Evolutionary conservation across 2,113 vertebrate genomes (phyloP), one percentile per base, ranked within the genome.

Genomic region (Bagarius yarrelli): DNA sequence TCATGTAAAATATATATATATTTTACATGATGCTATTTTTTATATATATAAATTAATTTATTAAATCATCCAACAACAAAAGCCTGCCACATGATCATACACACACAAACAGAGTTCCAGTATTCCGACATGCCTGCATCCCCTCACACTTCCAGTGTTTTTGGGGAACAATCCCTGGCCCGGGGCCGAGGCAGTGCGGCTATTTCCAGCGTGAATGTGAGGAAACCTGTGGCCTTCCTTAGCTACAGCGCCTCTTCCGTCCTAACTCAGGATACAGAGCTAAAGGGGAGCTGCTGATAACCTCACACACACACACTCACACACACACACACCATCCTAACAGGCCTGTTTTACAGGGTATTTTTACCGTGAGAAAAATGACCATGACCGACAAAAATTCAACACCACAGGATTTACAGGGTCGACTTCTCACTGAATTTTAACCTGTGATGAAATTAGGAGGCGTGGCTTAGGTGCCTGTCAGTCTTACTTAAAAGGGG

Each of bases 171-270:
- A 94, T 94, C 85, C 88, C 92, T 90, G 92, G 93, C 92, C 94
- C 93, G 85, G 80, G 81, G 93, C 93, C 94, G 90, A 92, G 93
- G 94, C 93, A 93, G 91, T 84, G 88, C 87, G 86, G 92, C 94
- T 97, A 96, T 97, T 97, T 97, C 94, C 94, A 95, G 93, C 88
- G 83, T 94, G 92, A 95, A 96, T 93, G 91, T 91, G 91, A 94
- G 95, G 94, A 96, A 95, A 91, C 93, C 91, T 83, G 92, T 91
- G 89, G 76, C 91, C 93, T 92, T 85, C 84, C 84, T 85, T 50
- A 73, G 60, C 74, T 81, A 78, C 55, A 73, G 91, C 91, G 89
- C 87, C 61, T 66, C 36, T 73, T 88, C 76, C 94, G 91, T 93
- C 93, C 92, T 88, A 89, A 87, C 93, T 94, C 95, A 94, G 82